phyloP scores from a whole-genome alignment of 2,797 vertebrate species.

The Diplodus puntazzo region DNA sequence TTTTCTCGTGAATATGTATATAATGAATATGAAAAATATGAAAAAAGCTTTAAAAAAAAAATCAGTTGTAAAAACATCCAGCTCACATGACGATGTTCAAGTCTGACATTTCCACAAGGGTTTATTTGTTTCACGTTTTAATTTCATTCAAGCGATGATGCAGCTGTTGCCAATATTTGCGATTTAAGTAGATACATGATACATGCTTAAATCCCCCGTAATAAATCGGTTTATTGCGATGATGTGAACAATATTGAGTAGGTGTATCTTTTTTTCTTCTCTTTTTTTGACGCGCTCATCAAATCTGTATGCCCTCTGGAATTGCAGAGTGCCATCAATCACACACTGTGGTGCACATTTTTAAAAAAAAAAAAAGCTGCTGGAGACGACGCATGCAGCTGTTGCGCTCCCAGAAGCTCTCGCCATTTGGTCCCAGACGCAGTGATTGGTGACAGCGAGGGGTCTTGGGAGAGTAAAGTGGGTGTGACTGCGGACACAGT shows the following conservation, averaged over 20 bases:
- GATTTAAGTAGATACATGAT: slow-evolving; percentile 33
- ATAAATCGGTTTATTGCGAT: slow-evolving; percentile 43
- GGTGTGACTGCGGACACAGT: background rate
- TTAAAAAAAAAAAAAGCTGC: slow-evolving; percentile 7
- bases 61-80: too few species aligned
- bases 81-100: too few species aligned
- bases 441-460: slow-evolving; percentile 11
- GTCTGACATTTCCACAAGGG: too few species aligned
- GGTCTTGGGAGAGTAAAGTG: slow-evolving; percentile 11
- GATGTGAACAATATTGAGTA: slow-evolving; percentile 41
- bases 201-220: slow-evolving; percentile 26
- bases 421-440: background rate
- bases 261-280: slow-evolving; percentile 13
- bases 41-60: too few species aligned
- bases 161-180: slow-evolving; percentile 31
- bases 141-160: slow-evolving; percentile 23
- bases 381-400: slow-evolving; percentile 6
- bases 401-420: background rate
- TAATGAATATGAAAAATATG: too few species aligned
- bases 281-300: slow-evolving; percentile 9
- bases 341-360: slow-evolving; percentile 7
- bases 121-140: background rate
- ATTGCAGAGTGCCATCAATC: slow-evolving; percentile 29
- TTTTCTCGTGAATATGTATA: too few species aligned
- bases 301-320: slow-evolving; percentile 20